These are phyloP conservation scores for Carcharodon carcharias DNA, from an alignment of 2,797 vertebrate species.

Conservation along the genomic window DNA sequence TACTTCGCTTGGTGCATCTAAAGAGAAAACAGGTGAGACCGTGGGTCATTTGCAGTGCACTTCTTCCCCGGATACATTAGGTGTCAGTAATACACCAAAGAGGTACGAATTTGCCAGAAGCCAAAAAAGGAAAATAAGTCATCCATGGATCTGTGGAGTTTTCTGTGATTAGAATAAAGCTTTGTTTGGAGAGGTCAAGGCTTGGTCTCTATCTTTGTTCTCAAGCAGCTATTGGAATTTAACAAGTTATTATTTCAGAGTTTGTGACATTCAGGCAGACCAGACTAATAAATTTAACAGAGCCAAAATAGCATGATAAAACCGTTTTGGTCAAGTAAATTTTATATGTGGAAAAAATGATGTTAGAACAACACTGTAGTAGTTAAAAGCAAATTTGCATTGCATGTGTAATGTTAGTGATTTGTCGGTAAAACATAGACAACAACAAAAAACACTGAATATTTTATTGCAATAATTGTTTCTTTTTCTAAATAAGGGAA, in stretches of 20 bases:
- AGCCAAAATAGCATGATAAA: neutral
- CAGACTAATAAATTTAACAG: neutral
- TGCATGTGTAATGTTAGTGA: neutral
- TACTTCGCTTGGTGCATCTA: no score
- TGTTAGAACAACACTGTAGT: neutral
- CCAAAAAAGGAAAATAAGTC: no score
- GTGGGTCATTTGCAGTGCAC: no score
- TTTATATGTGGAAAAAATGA: neutral
- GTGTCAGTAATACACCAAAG: no score
- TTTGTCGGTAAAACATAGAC: neutral
- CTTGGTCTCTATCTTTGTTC: no score
- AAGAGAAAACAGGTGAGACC: no score
- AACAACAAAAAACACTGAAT: neutral
- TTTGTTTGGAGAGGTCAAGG: no score
- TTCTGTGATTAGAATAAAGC: no score
- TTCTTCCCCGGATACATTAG: no score
- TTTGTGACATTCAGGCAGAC: neutral
- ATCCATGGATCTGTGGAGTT: no score
- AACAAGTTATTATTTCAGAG: neutral
- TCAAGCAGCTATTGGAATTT: no score
- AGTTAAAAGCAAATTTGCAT: neutral
- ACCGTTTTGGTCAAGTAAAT: neutral
- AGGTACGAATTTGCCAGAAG: no score
- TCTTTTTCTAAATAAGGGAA: slow-evolving; percentile 62
- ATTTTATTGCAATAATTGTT: neutral